Evolutionary conservation across 1,140 invertebrate genomes (phyloP), one percentile per base, ranked within the genome.

Genomic region (Aplysia californica): DNA sequence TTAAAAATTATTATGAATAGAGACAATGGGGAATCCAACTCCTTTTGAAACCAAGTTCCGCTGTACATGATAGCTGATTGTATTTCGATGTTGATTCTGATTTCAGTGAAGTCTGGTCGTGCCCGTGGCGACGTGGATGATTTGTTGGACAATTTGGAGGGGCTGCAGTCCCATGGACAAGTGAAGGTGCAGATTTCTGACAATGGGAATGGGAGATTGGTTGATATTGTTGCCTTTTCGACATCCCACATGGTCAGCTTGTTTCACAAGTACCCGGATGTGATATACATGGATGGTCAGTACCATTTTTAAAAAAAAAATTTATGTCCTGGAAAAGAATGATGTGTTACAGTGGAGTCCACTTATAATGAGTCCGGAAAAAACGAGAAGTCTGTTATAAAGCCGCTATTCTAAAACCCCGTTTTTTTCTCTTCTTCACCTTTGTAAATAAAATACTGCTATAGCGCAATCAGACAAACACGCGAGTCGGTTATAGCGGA

Each of bases 231-330:
- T 31, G 58, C 58, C 10, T 61, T 61, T 31, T 23, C 20, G 6
- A 61, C 58, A 20, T 23, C 20, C 29, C 20, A 61, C 58, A 61
- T 61, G 58, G 10, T 26, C 6, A 31, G 29, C 20, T 23, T 31
- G 58, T 61, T 23, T 26, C 10, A 29, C 29, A 20, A 31, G 26
- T 61, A 23, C 29, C 58, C 58, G 18, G 58, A 61, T 23, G 29
- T 61, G 15, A 61, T 61, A 23, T 61, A 61, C 29, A 61, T 61
- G 58, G 58, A 61, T 26, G 58, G 58, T 61, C 10, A 61, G 58
- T 61, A 6, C 26, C 44, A 50, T 50, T 50, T 50, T 15, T n/a
- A 15, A n/a, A 15, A n/a, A 15, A 50, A 50, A 15, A 50, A n/a
- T 50, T 50, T n/a, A n/a, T 50, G 44, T 15, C 44, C 15, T 15